Base-by-base conservation (phyloP, 1,140 invertebrate species). In the Tetragnatha versicolor region DNA sequence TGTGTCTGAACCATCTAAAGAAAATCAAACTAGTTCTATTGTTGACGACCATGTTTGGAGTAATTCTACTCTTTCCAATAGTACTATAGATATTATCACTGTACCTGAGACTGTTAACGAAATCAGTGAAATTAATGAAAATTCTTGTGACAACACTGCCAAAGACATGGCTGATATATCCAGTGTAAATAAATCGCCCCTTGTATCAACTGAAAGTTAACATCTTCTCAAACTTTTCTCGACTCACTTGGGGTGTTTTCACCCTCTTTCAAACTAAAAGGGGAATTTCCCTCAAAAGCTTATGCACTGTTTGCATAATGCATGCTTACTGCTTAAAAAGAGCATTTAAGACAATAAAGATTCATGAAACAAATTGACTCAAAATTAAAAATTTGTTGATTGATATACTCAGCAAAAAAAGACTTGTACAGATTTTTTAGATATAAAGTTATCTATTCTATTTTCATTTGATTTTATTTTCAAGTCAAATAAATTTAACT, bases 371-470 rank as follows among this genome's bases (percentile, higher is more conserved):
- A 17, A 35, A 37, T 47, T 45, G 27, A 45, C 39, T 63, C 20
- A 61, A 39, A 29, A 20, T 58, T 63, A 20, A 61, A 39, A 29
- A 20, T 58, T 63, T 27, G 42, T 61, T 42, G 33, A 42, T 35
- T 25, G 51, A 27, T 10, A 39, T 22, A 58, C 55, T 39, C 42
- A 14, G n/a, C 1, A 20, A 47, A n/a, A 68, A 68, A 37, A 35
- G n/a, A 47, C 20, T 63, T 63, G 55, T 63, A 63, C 58, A 58
- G 63, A 49, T 61, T 29, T 49, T 63, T 20, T 75, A 75, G 72
- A 75, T 75, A 63, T 49, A 33, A 63, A 63, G 42, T 75, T 31
- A 61, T 63, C 72, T 63, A 63, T 63, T 75, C 14, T 73, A 58
- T 60, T 45, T 60, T 60, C 29, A 61, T 25, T n/a, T 73, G 35